Evolutionary conservation across 53 echinoderm and acorn worm genomes (phyloP), one percentile per base, ranked within the genome.

Genomic region (Echinarachnius parma): DNA sequence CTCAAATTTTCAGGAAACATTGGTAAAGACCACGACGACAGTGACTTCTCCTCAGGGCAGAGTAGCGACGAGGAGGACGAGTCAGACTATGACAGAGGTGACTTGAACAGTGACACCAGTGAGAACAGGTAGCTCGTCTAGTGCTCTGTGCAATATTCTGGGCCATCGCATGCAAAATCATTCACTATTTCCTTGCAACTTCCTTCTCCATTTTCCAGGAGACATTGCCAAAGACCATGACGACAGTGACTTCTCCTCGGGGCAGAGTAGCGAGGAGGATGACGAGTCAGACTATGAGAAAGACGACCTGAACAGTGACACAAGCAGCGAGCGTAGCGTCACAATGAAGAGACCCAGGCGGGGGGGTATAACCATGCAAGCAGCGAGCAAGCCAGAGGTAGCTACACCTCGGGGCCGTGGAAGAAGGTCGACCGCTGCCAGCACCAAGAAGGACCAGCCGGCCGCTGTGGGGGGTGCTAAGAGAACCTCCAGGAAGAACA

Each of bases 241-340:
- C 25, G 87, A 82, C 45, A 87, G 86, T 66, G 91, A 86, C 21
- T 83, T 78, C 37, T 86, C 86, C 9, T 68, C 67, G 18, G 75
- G 46, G 4, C 79, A 71, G 16, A 86, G 80, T 28, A 83, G 83
- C 21, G 90, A 80, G 54, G 81, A 81, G 18, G 59, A 76, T 25
- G 57, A 75, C 11, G 81, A 81, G 14, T 62, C 72, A 11, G 82
- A 78, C 11, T 52, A 62, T n/a, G 48, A 65, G 20, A 46, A 49
- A 39, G 82, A 82, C 30, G 79, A 79, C 15, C 52, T 70, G 26
- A 72, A 78, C 62, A 59, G 52, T 20, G 46, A 75, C 46, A 56
- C 76, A 0, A 45, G 53, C 61, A 39, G 45, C 9, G 53, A 72
- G 74, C 55, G 74, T 22, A 72, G 62, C 50, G 56, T 61, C 16